Evolutionary conservation across 2,888 invertebrate genomes (phyloP).

Genomic region (Octonoba sinensis): DNA sequence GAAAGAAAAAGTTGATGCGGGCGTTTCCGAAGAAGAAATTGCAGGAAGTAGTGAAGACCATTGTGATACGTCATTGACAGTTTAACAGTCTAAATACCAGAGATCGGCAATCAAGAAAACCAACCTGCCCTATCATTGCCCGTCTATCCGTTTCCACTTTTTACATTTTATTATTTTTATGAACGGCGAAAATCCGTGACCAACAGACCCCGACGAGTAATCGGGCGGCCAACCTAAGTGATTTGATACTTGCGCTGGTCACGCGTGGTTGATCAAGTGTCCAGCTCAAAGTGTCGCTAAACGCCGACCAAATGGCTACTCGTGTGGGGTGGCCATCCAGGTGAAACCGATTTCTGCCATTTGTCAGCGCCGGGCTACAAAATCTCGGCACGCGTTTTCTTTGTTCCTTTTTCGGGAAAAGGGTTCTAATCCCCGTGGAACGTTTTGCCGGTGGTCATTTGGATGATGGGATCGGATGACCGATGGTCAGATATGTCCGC

Average conservation of each 20-base stretch:
- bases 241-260: conserved; percentile 44
- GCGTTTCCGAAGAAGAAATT: too few species aligned
- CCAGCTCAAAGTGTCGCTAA: conserved; percentile 58
- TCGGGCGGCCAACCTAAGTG: conserved; percentile 21
- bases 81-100: too few species aligned
- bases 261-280: conserved; percentile 48
- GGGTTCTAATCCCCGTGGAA: conserved; percentile 2
- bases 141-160: too few species aligned
- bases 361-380: conserved; percentile 58
- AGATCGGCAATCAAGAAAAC: too few species aligned
- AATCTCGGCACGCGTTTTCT: conserved; percentile 59
- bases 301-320: conserved; percentile 58
- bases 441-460: background rate
- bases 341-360: conserved; percentile 54
- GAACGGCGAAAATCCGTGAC: conserved; percentile 15
- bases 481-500: too few species aligned
- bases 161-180: too few species aligned
- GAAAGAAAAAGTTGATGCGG: too few species aligned
- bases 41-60: too few species aligned
- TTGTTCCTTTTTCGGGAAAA: conserved; percentile 2
- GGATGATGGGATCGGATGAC: too few species aligned
- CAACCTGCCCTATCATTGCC: too few species aligned
- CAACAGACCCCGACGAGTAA: conserved; percentile 34
- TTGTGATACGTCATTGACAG: too few species aligned
- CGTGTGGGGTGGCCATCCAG: conserved; percentile 59